Evolutionary conservation across 2,113 vertebrate genomes (phyloP).

Genomic region (Colius striatus): DNA sequence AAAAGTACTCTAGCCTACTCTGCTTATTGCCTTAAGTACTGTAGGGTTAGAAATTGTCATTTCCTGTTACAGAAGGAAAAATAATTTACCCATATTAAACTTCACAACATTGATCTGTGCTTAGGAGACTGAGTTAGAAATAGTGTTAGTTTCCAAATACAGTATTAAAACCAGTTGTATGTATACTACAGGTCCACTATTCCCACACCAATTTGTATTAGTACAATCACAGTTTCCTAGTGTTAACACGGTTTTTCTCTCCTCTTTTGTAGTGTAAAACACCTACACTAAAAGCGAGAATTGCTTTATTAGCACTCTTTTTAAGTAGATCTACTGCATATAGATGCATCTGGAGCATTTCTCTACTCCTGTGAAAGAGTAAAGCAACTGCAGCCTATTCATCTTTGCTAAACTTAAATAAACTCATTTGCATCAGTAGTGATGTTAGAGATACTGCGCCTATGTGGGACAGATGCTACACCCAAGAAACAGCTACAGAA

Average conservation of each 20-base stretch:
- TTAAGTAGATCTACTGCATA: constrained; percentile 15
- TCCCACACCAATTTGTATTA: constrained; percentile 18
- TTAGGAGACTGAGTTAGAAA: background rate
- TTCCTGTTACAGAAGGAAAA: background rate
- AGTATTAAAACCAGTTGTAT: background rate
- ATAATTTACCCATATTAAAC: background rate
- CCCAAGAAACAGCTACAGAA: background rate
- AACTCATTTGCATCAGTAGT: background rate
- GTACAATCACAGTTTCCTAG: constrained; percentile 16
- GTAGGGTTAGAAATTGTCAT: background rate
- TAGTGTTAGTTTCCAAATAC: background rate
- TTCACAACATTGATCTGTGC: background rate
- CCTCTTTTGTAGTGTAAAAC: constrained; percentile 13
- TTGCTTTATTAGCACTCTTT: constrained; percentile 52
- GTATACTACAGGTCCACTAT: background rate
- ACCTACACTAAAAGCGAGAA: constrained; percentile 21
- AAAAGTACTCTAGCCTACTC: background rate
- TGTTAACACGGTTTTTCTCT: constrained; percentile 18
- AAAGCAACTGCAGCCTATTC: background rate
- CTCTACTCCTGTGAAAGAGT: background rate
- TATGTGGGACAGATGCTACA: background rate
- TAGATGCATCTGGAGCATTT: background rate
- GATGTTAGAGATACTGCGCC: background rate
- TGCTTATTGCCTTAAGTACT: background rate
- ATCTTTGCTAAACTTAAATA: background rate